phyloP scores from a whole-genome alignment of 53 echinoderm and acorn worm species.

The Arbacia lixula region DNA sequence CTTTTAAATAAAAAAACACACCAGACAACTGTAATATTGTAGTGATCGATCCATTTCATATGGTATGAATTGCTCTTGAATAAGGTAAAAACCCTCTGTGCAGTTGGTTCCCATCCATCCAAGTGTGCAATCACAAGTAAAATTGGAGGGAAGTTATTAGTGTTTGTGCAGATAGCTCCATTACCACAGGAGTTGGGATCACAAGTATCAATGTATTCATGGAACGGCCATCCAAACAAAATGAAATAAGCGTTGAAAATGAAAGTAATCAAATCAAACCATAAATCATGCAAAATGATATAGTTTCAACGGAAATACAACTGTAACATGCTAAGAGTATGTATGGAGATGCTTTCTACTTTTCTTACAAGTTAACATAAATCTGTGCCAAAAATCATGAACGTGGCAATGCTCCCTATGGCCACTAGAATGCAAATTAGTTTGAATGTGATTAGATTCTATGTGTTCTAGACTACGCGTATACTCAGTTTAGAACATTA shows the following conservation, averaged over 20 bases:
- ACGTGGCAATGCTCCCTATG: too few species aligned
- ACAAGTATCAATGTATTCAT: conserved; percentile 17
- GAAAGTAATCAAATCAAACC: not conserved
- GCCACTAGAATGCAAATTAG: too few species aligned
- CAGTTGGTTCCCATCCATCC: conserved; percentile 19
- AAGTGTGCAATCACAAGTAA: not conserved
- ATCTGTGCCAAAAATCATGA: too few species aligned
- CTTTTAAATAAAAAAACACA: not conserved
- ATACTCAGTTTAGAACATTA: too few species aligned
- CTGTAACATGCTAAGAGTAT: too few species aligned
- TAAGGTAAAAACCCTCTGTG: conserved; percentile 5
- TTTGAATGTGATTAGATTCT: too few species aligned
- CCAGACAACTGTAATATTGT: not conserved
- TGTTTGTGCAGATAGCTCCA: conserved; percentile 14
- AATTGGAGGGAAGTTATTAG: not conserved
- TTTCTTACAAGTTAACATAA: too few species aligned
- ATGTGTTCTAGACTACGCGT: too few species aligned
- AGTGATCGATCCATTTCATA: not conserved
- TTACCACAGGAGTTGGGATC: conserved; percentile 8
- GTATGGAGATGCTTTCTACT: too few species aligned
- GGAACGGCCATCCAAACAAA: conserved; percentile 5
- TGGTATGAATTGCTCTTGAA: not conserved
- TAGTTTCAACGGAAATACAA: too few species aligned
- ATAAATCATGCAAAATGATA: conserved; percentile 23
- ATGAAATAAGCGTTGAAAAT: too few species aligned